phyloP scores from a whole-genome alignment of 2,113 vertebrate species.

The Phalacrocorax carbo region DNA sequence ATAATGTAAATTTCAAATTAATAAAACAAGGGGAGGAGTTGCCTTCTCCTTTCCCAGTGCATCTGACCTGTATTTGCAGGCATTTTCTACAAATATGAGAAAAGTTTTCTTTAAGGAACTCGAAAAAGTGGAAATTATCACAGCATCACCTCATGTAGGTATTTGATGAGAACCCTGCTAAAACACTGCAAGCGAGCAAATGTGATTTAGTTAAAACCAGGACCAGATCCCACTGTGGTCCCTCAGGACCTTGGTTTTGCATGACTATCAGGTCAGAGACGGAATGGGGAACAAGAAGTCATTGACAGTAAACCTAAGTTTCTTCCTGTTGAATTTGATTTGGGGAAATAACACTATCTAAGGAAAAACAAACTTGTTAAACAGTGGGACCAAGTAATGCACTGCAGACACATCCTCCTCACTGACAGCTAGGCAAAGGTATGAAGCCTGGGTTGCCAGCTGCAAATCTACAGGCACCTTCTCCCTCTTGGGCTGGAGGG shows the following conservation, averaged over 20 bases:
- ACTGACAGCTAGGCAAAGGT: neutral
- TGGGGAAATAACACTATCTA: neutral
- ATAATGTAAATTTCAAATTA: constrained; percentile 40
- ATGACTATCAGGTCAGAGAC: rapidly evolving
- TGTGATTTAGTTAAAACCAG: neutral
- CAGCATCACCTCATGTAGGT: neutral
- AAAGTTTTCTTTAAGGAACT: neutral
- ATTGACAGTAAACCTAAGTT: rapidly evolving
- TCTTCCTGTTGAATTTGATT: neutral
- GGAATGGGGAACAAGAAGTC: neutral
- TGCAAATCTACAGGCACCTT: neutral
- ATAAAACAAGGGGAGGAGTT: neutral
- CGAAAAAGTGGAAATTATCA: neutral
- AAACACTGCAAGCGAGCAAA: rapidly evolving
- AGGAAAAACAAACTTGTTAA: neutral
- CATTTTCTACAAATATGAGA: neutral
- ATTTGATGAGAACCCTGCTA: neutral
- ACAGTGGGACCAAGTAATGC: neutral
- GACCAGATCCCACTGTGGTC: neutral
- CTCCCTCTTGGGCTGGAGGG: neutral
- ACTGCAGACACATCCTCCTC: rapidly evolving
- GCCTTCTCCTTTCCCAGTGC: constrained; percentile 10
- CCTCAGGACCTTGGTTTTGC: neutral
- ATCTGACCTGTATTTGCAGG: neutral
- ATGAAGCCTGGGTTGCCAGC: neutral